Base-by-base conservation (phyloP, 2,888 invertebrate species). In the Cordylochernes scorpioides region DNA sequence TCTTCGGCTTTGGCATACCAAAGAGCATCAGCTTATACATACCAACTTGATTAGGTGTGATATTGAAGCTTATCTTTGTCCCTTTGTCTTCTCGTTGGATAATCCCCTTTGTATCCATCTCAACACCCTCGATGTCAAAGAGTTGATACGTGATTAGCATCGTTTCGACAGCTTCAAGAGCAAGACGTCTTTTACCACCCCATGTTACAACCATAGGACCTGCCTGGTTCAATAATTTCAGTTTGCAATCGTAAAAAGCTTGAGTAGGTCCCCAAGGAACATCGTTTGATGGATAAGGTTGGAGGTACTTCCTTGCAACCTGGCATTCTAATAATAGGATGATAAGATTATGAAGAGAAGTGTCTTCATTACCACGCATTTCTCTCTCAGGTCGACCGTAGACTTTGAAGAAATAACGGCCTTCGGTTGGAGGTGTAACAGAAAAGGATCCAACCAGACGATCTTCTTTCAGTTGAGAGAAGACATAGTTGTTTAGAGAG, bases 351-450 rank as follows among this genome's bases (percentile, higher is more conserved):
- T 46, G 42, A 15, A 49, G 35, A 8, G 36, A 41, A 7, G 43
- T 33, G 19, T 40, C 39, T 27, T 39, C 41, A n/a, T n/a, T n/a
- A n/a, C n/a, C n/a, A 24, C 34, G 31, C 33, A 44, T 40, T 9
- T 46, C 46, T 8, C 40, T 39, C 32, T 49, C 49, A 1, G 45
- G 43, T 25, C 43, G 41, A 13, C 45, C 46, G 36, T 47, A 47
- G 10, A 48, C 34, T 36, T 57, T 55, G 31, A 57, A 49, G 36
- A 49, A 51, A 40, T 52, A 58, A 24, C 46, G 40, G 9, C 56
- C 56, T 7, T 49, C 45, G 32, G 48, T 46, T 1, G 57, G 55
- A 2, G 57, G 53, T 7, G 49, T 47, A 1, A 54, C 48, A 4
- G 47, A 45, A 36, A 57, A 54, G 27, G 44, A 45, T 8, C 42